Evolutionary conservation across 2,888 invertebrate genomes (phyloP), one percentile per base, ranked within the genome.

Genomic region (Bombylius major): DNA sequence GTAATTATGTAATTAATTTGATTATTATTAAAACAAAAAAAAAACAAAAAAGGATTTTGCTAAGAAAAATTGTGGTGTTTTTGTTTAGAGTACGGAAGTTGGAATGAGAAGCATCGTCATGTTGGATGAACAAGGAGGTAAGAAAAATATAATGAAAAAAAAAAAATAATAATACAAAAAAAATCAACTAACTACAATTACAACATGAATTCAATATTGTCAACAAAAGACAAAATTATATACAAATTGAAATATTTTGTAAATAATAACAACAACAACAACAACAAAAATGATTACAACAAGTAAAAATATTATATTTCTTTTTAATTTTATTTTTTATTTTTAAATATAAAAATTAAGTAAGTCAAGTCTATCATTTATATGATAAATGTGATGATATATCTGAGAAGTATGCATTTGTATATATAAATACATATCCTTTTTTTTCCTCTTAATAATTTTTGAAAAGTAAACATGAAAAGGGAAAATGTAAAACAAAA

Each of bases 61-160:
- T 64, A 64, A 63, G 62, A 63, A 60, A 59, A 59, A 62, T 63
- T 65, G 65, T 64, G 62, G 62, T 72, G 62, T 71, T 72, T 81
- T 78, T 83, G 87, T 89, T 84, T 89, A 97, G 96, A 94, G 95
- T 84, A 95, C 96, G 86, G 96, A 97, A 84, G 96, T 95, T 79
- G 96, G 96, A 80, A 97, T 97, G 87, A 91, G 92, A 84, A 91
- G 95, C 81, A 89, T 97, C 83, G 96, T 97, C 80, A 95, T 95
- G 88, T 87, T 97, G 87, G 97, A 97, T 86, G 96, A 97, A 83
- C 97, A 97, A 89, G 97, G 96, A 89, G 95, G 95, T 96, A 91
- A 93, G 92, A 78, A 77, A 77, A 77, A 77, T 77, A 71, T 66
- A 66, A 32, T 62, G 61, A 61, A 62, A 48, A 57, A 58, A 53